These are phyloP conservation scores for Cantharis nigra DNA, from an alignment of 2,888 invertebrate genomes.

Conservation along the genomic window DNA sequence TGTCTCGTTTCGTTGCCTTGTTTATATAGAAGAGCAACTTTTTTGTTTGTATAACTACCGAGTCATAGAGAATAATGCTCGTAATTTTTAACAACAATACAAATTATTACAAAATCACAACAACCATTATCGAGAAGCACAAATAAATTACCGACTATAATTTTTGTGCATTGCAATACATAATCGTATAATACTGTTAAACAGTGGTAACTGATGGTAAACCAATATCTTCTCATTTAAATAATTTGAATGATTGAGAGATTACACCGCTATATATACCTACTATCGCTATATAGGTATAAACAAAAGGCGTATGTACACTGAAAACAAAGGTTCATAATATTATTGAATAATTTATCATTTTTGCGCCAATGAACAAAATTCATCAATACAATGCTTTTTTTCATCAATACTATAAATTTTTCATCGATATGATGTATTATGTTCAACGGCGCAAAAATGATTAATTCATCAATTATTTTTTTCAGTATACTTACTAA, in stretches of 20 bases:
- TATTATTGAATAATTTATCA: too few relatives aligned
- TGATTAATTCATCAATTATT: too few relatives aligned
- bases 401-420: too few relatives aligned
- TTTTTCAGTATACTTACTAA: neutral
- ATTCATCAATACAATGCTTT: too few relatives aligned
- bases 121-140: neutral
- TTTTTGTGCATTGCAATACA: neutral
- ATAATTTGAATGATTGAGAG: neutral
- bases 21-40: slow-evolving; percentile 9
- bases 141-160: neutral
- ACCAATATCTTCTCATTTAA: too few relatives aligned
- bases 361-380: too few relatives aligned
- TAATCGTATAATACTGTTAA: too few relatives aligned
- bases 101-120: neutral
- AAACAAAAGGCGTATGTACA: neutral
- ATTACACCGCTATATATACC: neutral
- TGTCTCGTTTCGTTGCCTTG: slow-evolving; percentile 23
- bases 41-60: neutral
- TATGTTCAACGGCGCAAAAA: too few relatives aligned
- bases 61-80: neutral
- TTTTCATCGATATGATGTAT: too few relatives aligned
- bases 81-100: neutral
- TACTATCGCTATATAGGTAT: neutral
- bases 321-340: too few relatives aligned
- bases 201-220: too few relatives aligned